Evolutionary conservation across 2,113 vertebrate species (phyloP).

Genomic region (Dendropsophus ebraccatus): DNA sequence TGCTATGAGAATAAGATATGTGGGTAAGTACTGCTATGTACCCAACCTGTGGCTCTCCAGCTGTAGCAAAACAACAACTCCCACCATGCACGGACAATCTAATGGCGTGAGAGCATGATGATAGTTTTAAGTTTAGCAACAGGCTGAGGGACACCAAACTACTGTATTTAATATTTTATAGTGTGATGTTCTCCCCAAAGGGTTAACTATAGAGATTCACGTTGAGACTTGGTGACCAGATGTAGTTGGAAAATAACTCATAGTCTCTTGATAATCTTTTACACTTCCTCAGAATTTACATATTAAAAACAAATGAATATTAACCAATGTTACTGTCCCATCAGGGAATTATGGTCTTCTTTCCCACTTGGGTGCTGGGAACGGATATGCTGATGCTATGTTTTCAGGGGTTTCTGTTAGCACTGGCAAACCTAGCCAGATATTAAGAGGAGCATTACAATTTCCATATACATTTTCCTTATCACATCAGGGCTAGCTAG

Average conservation of each 20-base stretch:
- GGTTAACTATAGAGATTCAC: neutral
- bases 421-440: neutral
- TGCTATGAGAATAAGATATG: too few species aligned
- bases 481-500: neutral
- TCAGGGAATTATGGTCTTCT: neutral
- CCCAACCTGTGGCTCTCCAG: too few species aligned
- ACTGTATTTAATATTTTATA: neutral
- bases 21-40: too few species aligned
- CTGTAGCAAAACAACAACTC: too few species aligned
- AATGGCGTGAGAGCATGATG: too few species aligned
- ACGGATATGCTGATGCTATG: neutral
- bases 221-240: neutral
- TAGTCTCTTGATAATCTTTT: neutral
- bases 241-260: neutral
- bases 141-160: too few species aligned
- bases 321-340: neutral
- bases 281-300: neutral
- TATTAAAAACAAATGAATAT: neutral
- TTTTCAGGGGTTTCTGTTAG: neutral
- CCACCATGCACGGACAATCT: too few species aligned
- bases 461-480: too few species aligned
- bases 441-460: too few species aligned
- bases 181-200: neutral
- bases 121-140: too few species aligned
- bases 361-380: neutral